Evolutionary conservation across 2,113 vertebrate genomes (phyloP).

Genomic region (Oncorhynchus masou): DNA sequence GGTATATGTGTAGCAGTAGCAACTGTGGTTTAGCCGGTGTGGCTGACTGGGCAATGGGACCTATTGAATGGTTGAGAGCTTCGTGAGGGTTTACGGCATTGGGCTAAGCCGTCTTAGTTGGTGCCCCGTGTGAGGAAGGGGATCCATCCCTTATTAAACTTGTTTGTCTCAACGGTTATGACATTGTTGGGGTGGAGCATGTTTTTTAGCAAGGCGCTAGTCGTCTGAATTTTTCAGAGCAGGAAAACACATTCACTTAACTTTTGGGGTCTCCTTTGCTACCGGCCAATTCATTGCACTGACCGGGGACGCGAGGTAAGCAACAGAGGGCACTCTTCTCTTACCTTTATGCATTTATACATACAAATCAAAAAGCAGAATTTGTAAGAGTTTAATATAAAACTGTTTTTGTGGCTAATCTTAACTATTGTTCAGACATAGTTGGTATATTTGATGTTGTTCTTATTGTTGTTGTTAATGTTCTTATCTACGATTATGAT

Average conservation of each 20-base stretch:
- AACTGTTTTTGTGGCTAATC: slow-evolving; percentile 75
- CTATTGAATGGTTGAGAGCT: slow-evolving; percentile 43
- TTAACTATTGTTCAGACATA: slow-evolving; percentile 67
- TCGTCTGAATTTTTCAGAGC: slow-evolving; percentile 8
- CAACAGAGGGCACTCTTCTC: slow-evolving; percentile 71
- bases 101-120: slow-evolving; percentile 29
- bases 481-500: slow-evolving; percentile 69
- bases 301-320: slow-evolving; percentile 70
- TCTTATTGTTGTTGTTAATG: slow-evolving; percentile 58
- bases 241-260: slow-evolving; percentile 22
- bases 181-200: slow-evolving; percentile 44
- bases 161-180: slow-evolving; percentile 47
- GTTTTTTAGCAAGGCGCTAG: slow-evolving; percentile 20
- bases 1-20: slow-evolving; percentile 61
- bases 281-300: slow-evolving; percentile 68
- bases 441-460: slow-evolving; percentile 64
- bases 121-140: slow-evolving; percentile 28
- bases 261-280: slow-evolving; percentile 43
- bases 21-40: slow-evolving; percentile 45
- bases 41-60: slow-evolving; percentile 49
- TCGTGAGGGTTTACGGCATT: slow-evolving; percentile 22
- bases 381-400: slow-evolving; percentile 85
- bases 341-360: slow-evolving; percentile 82
- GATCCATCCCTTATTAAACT: slow-evolving; percentile 52
- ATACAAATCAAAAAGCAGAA: slow-evolving; percentile 75